A percentile compares a stretch with the other conserved stretches of the same genome.
phyloP scores from a whole-genome alignment of 2,113 vertebrate species.

The Calidris pugnax region DNA sequence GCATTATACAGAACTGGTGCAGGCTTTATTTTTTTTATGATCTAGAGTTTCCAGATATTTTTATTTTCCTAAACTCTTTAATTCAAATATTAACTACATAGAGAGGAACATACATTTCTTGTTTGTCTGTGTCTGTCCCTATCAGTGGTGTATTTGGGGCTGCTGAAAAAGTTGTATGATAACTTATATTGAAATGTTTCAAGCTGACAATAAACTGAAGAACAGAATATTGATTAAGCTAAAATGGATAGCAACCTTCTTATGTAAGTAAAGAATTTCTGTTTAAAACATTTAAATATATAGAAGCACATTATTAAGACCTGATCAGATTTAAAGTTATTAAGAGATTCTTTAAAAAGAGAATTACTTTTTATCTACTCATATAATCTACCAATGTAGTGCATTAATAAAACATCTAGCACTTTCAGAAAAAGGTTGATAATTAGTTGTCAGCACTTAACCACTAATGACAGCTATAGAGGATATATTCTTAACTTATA shows the following conservation, averaged over 20 bases:
- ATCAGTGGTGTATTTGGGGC: background rate
- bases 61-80: background rate
- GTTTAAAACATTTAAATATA: background rate
- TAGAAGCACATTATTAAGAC: background rate
- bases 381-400: background rate
- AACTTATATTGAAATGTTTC: background rate
- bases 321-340: background rate
- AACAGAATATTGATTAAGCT: background rate
- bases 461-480: background rate
- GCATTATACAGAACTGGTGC: background rate
- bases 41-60: background rate
- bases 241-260: background rate
- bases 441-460: slow-evolving; percentile 27
- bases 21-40: background rate
- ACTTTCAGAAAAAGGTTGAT: slow-evolving; percentile 23
- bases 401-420: slow-evolving; percentile 35
- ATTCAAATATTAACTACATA: background rate
- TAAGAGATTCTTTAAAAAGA: background rate
- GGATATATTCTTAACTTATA: slow-evolving; percentile 26
- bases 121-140: background rate
- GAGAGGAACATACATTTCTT: background rate
- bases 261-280: background rate
- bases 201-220: background rate
- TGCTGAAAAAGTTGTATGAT: background rate
- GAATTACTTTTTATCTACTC: background rate